A percentile compares a stretch with the other conserved stretches of the same genome.
These are phyloP conservation scores for Latrodectus hesperus DNA, from an alignment of 2,888 invertebrate genomes.

Conservation along the genomic window DNA sequence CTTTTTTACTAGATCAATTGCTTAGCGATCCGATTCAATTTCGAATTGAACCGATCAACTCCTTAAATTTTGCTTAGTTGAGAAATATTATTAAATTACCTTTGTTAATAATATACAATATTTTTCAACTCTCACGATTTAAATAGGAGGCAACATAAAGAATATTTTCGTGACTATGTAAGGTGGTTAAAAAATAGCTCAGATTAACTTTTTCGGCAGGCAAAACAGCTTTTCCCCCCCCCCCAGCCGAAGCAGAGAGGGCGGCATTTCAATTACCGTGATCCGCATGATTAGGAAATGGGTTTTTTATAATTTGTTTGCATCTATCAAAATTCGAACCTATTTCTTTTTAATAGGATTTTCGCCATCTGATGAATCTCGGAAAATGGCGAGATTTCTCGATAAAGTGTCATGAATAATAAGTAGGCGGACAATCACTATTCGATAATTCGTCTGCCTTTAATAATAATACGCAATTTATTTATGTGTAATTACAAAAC, in stretches of 20 bases:
- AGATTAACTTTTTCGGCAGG: no score
- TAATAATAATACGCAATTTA: no score
- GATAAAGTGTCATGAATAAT: neutral
- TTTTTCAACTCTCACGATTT: neutral
- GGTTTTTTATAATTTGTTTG: conserved; percentile 15
- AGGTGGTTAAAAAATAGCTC: no score
- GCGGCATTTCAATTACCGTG: conserved; percentile 67
- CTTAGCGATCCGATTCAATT: no score
- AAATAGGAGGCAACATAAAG: neutral
- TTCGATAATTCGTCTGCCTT: no score
- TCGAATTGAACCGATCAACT: no score
- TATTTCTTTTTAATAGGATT: conserved; percentile 51
- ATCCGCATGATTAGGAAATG: conserved; percentile 62
- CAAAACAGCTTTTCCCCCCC: no score
- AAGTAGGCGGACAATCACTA: neutral
- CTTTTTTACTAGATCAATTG: no score
- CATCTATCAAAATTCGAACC: conserved; percentile 19
- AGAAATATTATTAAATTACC: neutral
- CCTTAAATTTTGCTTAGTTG: neutral
- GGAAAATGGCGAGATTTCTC: neutral
- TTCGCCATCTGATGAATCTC: conserved; percentile 1
- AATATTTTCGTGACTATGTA: neutral
- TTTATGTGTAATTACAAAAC: no score
- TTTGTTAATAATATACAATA: no score
- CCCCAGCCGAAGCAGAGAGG: conserved; percentile 20